Base-by-base conservation (phyloP, 1,140 invertebrate species). In the Drosophila simulans region DNA sequence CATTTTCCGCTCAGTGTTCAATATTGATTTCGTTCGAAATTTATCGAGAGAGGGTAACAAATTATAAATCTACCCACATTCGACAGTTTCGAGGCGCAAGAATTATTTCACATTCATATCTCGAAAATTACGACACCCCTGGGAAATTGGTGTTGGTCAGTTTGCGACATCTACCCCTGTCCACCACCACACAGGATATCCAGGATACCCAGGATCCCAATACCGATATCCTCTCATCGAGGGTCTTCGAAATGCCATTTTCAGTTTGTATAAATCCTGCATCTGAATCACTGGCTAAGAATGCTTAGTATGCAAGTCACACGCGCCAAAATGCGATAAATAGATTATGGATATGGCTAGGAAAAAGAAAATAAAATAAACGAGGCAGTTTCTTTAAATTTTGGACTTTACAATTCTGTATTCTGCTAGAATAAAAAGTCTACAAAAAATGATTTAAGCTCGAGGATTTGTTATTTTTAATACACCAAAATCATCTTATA, bases 61-160 rank as follows among this genome's bases (percentile, higher is more conserved):
- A 88, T 86, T 88, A 71, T 54, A 88, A 88, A 78, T 43, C 70
- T 48, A 72, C 64, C 37, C 58, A 60, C 58, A 68, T 58, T 86
- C 74, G 82, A 82, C 82, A 79, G 69, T 86, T 86, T 80, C 63
- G 45, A 69, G 49, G 64, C 54, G 59, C 51, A 65, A 64, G 73
- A 85, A 79, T 78, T 81, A 71, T 77, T 90, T 82, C 76, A 81
- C 78, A 90, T 90, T 90, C 85, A 90, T 90, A 90, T 90, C 81
- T 90, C 74, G 72, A 73, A 76, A 90, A 71, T 85, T 85, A 90
- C 80, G 81, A 85, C 78, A 90, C 85, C 81, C 85, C 25, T 22
- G 85, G 85, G 85, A 90, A 71, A 25, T 55, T 43, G 51, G 60
- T 80, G 72, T 74, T 85, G 82, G 82, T 85, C 82, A 86, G 77